These are phyloP conservation scores for Cephus nigrinus DNA, from an alignment of 2,888 invertebrate species.

Conservation along the genomic window DNA sequence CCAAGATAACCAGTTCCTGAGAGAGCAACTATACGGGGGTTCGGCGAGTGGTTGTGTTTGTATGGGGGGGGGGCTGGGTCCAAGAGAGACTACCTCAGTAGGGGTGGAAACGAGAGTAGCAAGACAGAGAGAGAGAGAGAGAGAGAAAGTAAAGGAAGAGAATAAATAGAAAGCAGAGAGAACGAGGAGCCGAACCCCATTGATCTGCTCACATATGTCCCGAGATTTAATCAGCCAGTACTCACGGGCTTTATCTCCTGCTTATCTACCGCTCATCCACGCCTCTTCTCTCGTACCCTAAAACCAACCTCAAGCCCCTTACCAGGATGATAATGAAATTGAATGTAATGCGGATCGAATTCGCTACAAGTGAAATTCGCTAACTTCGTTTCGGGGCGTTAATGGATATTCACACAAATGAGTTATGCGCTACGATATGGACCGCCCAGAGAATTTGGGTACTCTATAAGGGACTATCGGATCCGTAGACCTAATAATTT, in stretches of 20 bases:
- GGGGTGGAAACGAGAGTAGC: slow-evolving; percentile 12
- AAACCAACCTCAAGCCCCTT: neutral
- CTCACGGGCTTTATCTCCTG: slow-evolving; percentile 58
- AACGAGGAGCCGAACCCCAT: slow-evolving; percentile 39
- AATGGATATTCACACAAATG: slow-evolving; percentile 55
- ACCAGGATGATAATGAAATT: slow-evolving; percentile 54
- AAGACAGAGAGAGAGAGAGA: slow-evolving; percentile 14
- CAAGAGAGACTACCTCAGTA: slow-evolving; percentile 15
- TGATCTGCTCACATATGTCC: slow-evolving; percentile 64
- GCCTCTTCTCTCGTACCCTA: slow-evolving; percentile 29
- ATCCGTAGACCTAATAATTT: neutral
- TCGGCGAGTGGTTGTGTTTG: neutral
- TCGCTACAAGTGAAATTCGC: slow-evolving; percentile 50
- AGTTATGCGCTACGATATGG: slow-evolving; percentile 22
- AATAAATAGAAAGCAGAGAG: neutral
- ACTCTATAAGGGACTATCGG: neutral
- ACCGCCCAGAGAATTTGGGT: neutral
- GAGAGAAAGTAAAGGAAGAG: slow-evolving; percentile 7
- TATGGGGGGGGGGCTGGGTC: slow-evolving; percentile 50
- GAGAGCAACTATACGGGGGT: neutral
- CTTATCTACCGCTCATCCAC: slow-evolving; percentile 32
- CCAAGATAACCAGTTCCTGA: neutral
- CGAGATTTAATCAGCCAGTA: slow-evolving; percentile 64
- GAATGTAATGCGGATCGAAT: slow-evolving; percentile 56
- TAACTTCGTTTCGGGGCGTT: slow-evolving; percentile 48